phyloP scores from a whole-genome alignment of 92 coral and sea anemone genomes.

The Desmophyllum pertusum region DNA sequence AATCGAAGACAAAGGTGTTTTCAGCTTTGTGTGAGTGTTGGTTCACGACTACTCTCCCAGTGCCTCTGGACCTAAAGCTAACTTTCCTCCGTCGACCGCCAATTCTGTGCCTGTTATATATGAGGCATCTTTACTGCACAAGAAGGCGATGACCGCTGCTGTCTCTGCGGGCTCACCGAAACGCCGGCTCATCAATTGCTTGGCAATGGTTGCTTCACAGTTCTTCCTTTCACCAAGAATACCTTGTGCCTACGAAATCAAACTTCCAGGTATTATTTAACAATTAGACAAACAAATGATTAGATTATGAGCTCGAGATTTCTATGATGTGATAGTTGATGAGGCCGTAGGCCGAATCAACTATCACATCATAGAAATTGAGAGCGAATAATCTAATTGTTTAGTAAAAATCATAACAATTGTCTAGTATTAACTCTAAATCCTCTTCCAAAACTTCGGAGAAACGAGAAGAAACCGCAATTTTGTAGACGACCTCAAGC shows the following conservation, averaged over 20 bases:
- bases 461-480: too few relatives aligned
- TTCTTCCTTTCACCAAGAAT: slow-evolving; percentile 16
- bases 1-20: too few relatives aligned
- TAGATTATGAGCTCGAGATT: too few relatives aligned
- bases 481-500: too few relatives aligned
- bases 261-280: neutral
- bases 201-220: slow-evolving; percentile 45
- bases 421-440: too few relatives aligned
- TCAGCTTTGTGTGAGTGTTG: neutral
- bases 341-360: too few relatives aligned
- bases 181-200: slow-evolving; percentile 49
- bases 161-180: slow-evolving; percentile 60
- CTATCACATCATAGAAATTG: too few relatives aligned
- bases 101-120: neutral
- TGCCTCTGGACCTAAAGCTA: slow-evolving; percentile 57
- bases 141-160: slow-evolving; percentile 63
- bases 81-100: slow-evolving; percentile 61
- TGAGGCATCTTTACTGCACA: slow-evolving; percentile 49
- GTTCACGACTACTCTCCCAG: slow-evolving; percentile 28
- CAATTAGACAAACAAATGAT: too few relatives aligned
- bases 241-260: neutral
- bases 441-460: too few relatives aligned
- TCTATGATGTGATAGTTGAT: too few relatives aligned
- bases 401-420: too few relatives aligned
- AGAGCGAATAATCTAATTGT: too few relatives aligned